Evolutionary conservation across 2,113 vertebrate species (phyloP).

Genomic region (Pangasianodon hypophthalmus): DNA sequence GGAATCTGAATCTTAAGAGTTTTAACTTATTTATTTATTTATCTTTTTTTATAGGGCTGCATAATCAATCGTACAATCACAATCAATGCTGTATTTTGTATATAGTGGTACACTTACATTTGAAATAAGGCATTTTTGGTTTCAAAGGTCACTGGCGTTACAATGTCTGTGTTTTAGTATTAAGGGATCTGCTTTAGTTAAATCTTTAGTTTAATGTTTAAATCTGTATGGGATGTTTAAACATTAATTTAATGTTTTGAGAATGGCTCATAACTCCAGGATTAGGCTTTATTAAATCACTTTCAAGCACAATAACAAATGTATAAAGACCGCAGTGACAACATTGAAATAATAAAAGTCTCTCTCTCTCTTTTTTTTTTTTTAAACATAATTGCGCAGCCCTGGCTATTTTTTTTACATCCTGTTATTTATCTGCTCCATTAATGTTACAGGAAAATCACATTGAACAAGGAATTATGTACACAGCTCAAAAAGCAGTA

Average conservation of each 20-base stretch:
- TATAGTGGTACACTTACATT: conserved; percentile 8
- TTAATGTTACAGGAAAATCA: conserved; percentile 40
- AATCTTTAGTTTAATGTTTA: neutral
- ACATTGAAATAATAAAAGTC: neutral
- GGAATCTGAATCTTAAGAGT: neutral
- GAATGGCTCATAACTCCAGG: neutral
- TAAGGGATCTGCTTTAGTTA: neutral
- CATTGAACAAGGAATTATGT: conserved; percentile 38
- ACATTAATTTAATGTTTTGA: neutral
- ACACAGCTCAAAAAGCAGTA: conserved; percentile 31
- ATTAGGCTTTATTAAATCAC: neutral
- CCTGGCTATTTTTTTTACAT: neutral
- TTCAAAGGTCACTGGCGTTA: neutral
- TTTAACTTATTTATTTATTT: neutral
- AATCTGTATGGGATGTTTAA: neutral
- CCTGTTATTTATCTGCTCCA: conserved; percentile 5
- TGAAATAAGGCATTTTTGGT: neutral
- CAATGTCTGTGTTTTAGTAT: neutral
- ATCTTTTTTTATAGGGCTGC: neutral
- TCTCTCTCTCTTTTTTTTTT: neutral
- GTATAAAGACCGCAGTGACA: neutral
- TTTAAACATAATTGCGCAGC: neutral
- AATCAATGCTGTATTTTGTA: neutral
- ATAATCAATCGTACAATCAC: conserved; percentile 3
- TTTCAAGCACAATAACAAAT: neutral